A percentile compares a stretch with the other conserved stretches of the same genome.
Conservation (phyloP, 2,797 vertebrate species). For the Hypotaenidia okinawae region DNA sequence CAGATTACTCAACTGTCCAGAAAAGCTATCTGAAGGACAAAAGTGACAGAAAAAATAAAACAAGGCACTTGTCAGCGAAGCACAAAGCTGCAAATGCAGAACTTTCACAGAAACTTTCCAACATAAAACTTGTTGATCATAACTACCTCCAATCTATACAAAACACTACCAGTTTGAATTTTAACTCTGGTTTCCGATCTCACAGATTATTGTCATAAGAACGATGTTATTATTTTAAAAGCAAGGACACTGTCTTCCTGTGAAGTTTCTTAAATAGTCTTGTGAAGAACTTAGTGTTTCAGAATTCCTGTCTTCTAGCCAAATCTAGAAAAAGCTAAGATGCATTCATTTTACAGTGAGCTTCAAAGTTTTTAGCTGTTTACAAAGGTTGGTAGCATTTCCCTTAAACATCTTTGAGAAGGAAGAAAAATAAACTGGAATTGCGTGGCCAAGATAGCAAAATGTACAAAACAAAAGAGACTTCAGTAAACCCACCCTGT, state of each 20-base stretch:
- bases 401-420: background rate
- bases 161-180: background rate
- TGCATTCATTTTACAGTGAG: background rate
- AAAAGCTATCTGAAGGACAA: background rate
- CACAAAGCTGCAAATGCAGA: background rate
- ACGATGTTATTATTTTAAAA: background rate
- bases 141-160: background rate
- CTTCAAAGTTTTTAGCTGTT: background rate
- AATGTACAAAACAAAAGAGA: background rate
- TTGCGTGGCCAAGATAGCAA: fast-evolving
- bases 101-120: background rate
- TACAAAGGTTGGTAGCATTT: background rate
- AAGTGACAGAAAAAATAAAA: background rate
- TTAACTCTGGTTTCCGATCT: background rate
- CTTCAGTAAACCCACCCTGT: background rate
- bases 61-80: background rate
- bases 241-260: background rate
- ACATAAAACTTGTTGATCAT: background rate
- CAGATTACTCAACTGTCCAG: background rate
- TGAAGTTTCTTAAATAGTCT: background rate
- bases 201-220: background rate
- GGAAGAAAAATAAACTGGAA: background rate
- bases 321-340: background rate
- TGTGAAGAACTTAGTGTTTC: background rate
- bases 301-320: background rate